Evolutionary conservation across 2,113 vertebrate genomes (phyloP).

Genomic region (Gallinago undulata): DNA sequence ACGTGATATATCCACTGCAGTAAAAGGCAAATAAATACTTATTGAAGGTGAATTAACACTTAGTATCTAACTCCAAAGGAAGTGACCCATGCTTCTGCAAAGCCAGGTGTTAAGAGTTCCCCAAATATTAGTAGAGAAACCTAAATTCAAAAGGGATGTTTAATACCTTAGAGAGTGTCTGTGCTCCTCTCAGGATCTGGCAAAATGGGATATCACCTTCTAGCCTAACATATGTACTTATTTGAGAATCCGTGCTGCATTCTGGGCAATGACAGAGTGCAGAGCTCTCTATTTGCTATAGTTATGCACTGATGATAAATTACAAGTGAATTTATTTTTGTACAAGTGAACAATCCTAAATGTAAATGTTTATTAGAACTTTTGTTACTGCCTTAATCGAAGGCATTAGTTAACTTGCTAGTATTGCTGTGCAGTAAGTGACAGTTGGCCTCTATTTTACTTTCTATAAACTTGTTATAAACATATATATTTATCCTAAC

Average conservation of each 20-base stretch:
- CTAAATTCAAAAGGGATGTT: background rate
- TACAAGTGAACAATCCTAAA: constrained; percentile 35
- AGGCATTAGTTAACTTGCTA: constrained; percentile 25
- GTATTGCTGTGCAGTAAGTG: background rate
- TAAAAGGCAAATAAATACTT: background rate
- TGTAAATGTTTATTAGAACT: constrained; percentile 63
- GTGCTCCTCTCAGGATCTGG: background rate
- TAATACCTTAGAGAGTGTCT: background rate
- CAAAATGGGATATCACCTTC: background rate
- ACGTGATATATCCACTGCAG: background rate
- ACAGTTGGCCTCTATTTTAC: background rate
- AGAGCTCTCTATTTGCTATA: constrained; percentile 47
- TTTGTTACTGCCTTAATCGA: constrained; percentile 11
- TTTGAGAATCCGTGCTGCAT: background rate
- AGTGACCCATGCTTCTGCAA: background rate
- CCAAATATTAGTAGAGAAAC: background rate
- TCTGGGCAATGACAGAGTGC: constrained; percentile 3
- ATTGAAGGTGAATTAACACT: background rate
- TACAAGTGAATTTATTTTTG: constrained; percentile 50
- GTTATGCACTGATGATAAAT: constrained; percentile 37
- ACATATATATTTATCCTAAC: background rate
- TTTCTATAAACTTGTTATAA: constrained; percentile 18
- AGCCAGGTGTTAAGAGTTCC: background rate
- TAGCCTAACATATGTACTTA: background rate
- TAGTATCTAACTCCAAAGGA: background rate